Evolutionary conservation across 2,113 vertebrate genomes (phyloP).

Genomic region (Haemorhous mexicanus): DNA sequence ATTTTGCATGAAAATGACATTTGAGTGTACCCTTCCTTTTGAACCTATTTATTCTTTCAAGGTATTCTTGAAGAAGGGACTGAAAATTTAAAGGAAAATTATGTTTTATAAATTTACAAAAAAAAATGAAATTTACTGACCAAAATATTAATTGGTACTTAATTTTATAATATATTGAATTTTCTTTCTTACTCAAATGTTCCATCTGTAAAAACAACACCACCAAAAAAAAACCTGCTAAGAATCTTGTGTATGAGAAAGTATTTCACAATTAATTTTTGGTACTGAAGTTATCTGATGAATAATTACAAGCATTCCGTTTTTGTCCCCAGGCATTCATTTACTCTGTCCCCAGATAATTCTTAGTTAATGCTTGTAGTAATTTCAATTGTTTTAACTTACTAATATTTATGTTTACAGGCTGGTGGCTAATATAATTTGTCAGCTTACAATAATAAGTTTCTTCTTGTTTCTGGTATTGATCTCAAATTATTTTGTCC

Average conservation of each 20-base stretch:
- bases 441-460: background rate
- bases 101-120: background rate
- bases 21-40: background rate
- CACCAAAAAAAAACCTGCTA: background rate
- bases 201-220: background rate
- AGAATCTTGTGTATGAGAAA: background rate
- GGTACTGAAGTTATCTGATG: background rate
- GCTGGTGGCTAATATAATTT: background rate
- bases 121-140: background rate
- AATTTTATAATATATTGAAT: background rate
- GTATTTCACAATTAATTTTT: background rate
- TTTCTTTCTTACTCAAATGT: background rate
- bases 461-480: background rate
- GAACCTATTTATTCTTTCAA: background rate
- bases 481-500: background rate
- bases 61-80: background rate
- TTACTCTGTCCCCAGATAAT: background rate
- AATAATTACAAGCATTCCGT: background rate
- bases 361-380: background rate
- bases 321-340: background rate
- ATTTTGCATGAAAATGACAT: background rate
- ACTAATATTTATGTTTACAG: background rate
- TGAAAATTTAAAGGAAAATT: background rate
- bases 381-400: background rate
- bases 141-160: background rate